Evolutionary conservation across 2,797 vertebrate species (phyloP).

Genomic region (Urophycis tenuis): DNA sequence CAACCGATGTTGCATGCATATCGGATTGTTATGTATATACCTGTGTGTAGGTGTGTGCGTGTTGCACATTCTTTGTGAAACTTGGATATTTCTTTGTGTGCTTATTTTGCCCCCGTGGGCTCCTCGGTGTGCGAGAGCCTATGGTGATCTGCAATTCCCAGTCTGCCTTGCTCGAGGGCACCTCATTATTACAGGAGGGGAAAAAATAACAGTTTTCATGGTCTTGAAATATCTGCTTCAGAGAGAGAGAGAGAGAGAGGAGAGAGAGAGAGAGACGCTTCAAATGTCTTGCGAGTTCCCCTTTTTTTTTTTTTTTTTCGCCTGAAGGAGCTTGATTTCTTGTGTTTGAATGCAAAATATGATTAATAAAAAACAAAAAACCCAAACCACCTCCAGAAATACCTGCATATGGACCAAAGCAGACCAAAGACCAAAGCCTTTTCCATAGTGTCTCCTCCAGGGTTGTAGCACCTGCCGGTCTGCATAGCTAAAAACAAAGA

Average conservation of each 20-base stretch:
- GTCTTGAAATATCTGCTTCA: conserved; percentile 40
- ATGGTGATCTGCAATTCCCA: conserved; percentile 37
- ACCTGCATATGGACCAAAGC: not conserved
- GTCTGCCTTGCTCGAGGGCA: conserved; percentile 48
- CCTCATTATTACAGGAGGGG: conserved; percentile 33
- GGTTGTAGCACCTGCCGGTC: not conserved
- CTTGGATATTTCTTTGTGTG: not conserved
- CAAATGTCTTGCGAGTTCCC: no score
- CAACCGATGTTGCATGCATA: not conserved
- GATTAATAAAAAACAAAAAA: not conserved
- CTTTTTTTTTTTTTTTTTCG: not conserved
- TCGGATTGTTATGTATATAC: not conserved
- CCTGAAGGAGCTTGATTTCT: conserved; percentile 23
- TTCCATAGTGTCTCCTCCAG: not conserved
- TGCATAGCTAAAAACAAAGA: not conserved
- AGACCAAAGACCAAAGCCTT: conserved; percentile 21
- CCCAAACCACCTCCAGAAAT: not conserved
- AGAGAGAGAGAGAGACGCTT: no score
- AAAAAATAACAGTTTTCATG: conserved; percentile 25
- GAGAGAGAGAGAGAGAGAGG: no score
- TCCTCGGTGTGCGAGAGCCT: conserved; percentile 35
- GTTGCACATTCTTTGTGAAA: not conserved
- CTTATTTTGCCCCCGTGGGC: conserved; percentile 30
- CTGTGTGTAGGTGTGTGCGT: not conserved
- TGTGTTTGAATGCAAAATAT: conserved; percentile 18